phyloP scores from a whole-genome alignment of 2,888 invertebrate genomes.

The Empis stercorea region DNA sequence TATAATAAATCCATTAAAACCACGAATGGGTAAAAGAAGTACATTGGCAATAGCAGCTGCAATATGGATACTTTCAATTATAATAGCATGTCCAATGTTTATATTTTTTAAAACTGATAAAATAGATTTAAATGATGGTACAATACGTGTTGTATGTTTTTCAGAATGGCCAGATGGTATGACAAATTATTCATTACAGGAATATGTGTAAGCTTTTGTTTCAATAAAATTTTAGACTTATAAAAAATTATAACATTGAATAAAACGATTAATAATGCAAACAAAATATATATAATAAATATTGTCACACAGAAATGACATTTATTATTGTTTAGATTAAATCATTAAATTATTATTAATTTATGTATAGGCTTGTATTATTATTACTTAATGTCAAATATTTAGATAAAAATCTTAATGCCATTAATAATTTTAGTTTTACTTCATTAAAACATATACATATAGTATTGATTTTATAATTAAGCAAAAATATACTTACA shows the following conservation, averaged over 20 bases:
- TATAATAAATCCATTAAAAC: conserved; percentile 84
- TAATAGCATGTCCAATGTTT: conserved; percentile 73
- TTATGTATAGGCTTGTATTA: too few species aligned
- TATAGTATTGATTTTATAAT: too few species aligned
- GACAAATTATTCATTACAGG: conserved; percentile 53
- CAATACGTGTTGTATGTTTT: conserved; percentile 61
- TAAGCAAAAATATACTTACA: too few species aligned
- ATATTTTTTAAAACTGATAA: conserved; percentile 66
- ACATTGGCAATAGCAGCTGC: conserved; percentile 70
- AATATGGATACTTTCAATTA: conserved; percentile 70
- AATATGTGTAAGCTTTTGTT: conserved; percentile 57
- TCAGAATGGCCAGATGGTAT: conserved; percentile 75
- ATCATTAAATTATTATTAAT: too few species aligned
- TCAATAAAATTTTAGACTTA: neutral
- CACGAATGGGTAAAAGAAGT: conserved; percentile 71
- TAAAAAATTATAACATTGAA: neutral
- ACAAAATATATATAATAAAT: too few species aligned
- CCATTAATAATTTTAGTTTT: too few species aligned
- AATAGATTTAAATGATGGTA: conserved; percentile 42
- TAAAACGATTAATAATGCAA: too few species aligned
- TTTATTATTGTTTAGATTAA: too few species aligned
- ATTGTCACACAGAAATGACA: too few species aligned
- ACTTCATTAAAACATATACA: too few species aligned
- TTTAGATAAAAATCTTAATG: too few species aligned
- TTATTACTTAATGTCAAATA: too few species aligned